phyloP scores from a whole-genome alignment of 2,113 vertebrate species.

The Rhynchomys soricoides region DNA sequence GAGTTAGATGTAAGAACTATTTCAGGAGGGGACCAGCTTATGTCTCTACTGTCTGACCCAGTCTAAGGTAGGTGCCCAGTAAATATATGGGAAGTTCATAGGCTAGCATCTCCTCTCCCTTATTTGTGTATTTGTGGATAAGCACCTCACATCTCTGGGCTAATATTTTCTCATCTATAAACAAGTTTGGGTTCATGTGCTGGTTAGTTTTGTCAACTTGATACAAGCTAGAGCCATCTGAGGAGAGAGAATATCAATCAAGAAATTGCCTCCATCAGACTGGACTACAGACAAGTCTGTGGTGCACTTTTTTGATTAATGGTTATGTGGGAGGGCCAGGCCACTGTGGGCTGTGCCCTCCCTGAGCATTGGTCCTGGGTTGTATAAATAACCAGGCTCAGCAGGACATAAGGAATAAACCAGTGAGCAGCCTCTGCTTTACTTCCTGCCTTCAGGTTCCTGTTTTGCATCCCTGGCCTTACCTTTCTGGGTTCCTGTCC shows the following conservation, averaged over 20 bases:
- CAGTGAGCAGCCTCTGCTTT: neutral
- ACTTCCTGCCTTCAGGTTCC: neutral
- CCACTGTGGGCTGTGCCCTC: neutral
- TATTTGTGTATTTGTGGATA: neutral
- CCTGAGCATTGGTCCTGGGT: neutral
- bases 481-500: neutral
- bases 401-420: neutral
- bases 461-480: neutral
- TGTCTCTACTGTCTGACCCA: neutral
- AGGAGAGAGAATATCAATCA: neutral
- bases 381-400: neutral
- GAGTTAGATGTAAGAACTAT: neutral
- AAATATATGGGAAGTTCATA: neutral
- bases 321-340: neutral
- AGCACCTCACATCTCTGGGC: neutral
- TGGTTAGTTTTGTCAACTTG: neutral
- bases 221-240: neutral
- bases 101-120: neutral
- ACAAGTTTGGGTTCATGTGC: neutral
- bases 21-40: neutral
- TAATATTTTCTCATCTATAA: slow-evolving; percentile 24
- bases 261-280: neutral
- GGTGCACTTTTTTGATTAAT: neutral
- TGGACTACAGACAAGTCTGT: neutral
- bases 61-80: neutral